Percentiles rank a stretch among this genome's conserved stretches.
These are phyloP conservation scores for Sipha maydis DNA, from an alignment of 2,888 invertebrate genomes.

Conservation along the genomic window DNA sequence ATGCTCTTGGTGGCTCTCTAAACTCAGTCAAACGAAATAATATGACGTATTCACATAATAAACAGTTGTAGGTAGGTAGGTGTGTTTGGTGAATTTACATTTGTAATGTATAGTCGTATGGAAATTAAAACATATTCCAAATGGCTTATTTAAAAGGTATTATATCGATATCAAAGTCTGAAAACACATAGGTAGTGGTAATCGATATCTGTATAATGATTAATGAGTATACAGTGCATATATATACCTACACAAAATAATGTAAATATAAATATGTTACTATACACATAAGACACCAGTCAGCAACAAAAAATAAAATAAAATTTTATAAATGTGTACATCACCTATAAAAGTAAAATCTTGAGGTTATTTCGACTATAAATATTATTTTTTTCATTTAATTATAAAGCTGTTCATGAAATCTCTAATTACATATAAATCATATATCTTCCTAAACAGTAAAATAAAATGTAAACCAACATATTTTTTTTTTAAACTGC, in stretches of 20 bases:
- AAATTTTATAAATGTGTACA: background rate
- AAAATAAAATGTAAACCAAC: conserved; percentile 38
- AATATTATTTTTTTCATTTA: conserved; percentile 30
- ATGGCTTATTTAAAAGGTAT: background rate
- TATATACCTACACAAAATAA: background rate
- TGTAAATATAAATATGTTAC: background rate
- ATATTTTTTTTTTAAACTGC: conserved; percentile 10
- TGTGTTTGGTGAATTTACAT: conserved; percentile 20
- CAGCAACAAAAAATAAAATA: background rate
- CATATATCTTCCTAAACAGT: background rate
- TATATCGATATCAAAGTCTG: background rate
- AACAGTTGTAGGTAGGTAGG: conserved; percentile 17
- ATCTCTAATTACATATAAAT: background rate
- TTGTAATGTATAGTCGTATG: conserved; percentile 16
- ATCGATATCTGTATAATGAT: too few relatives aligned
- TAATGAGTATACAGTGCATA: background rate
- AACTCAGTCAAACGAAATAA: conserved; percentile 19
- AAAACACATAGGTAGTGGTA: background rate
- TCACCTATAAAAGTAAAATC: background rate
- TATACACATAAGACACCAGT: background rate
- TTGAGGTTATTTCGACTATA: conserved; percentile 45
- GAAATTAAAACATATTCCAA: conserved; percentile 3
- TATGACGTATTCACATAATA: background rate
- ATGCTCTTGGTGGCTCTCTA: conserved; percentile 28
- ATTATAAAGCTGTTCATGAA: conserved; percentile 47